Evolutionary conservation across 2,888 invertebrate species (phyloP).

Genomic region (Drosophila maculinotata): DNA sequence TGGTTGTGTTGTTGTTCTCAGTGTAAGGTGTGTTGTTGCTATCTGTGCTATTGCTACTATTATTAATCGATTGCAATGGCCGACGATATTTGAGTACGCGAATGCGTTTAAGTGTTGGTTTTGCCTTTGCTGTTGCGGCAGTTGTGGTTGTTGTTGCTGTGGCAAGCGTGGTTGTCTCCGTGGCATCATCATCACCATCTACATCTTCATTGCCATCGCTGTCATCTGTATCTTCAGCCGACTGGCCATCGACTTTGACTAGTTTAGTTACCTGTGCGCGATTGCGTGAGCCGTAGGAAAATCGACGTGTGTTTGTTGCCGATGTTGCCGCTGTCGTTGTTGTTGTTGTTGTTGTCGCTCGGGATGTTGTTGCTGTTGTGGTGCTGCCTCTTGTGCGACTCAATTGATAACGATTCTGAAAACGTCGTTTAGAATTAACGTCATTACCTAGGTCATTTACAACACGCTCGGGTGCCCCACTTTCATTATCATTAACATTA

Average conservation of each 20-base stretch:
- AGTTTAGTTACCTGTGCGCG: slow-evolving; percentile 73
- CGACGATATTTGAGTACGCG: slow-evolving; percentile 77
- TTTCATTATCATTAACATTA: slow-evolving; percentile 44
- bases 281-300: slow-evolving; percentile 43
- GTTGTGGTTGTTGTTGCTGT: slow-evolving; percentile 44
- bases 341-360: slow-evolving; percentile 40
- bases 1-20: slow-evolving; percentile 35
- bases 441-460: slow-evolving; percentile 74
- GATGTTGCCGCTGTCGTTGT: slow-evolving; percentile 33
- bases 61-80: slow-evolving; percentile 55
- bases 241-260: slow-evolving; percentile 54
- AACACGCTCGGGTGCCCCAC: slow-evolving; percentile 48
- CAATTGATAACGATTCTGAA: slow-evolving; percentile 84
- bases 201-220: slow-evolving; percentile 39
- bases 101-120: slow-evolving; percentile 73
- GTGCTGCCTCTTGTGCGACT: slow-evolving; percentile 76
- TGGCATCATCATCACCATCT: slow-evolving; percentile 33
- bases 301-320: slow-evolving; percentile 31
- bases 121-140: slow-evolving; percentile 38
- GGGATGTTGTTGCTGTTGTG: slow-evolving; percentile 41
- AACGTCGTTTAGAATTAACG: slow-evolving; percentile 85
- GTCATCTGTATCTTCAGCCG: slow-evolving; percentile 40
- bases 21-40: slow-evolving; percentile 48
- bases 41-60: slow-evolving; percentile 53
- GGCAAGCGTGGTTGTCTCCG: slow-evolving; percentile 43